Evolutionary conservation across 1,140 invertebrate species (phyloP), one percentile per base, ranked within the genome.

Genomic region (Brachionus rotundiformis): DNA sequence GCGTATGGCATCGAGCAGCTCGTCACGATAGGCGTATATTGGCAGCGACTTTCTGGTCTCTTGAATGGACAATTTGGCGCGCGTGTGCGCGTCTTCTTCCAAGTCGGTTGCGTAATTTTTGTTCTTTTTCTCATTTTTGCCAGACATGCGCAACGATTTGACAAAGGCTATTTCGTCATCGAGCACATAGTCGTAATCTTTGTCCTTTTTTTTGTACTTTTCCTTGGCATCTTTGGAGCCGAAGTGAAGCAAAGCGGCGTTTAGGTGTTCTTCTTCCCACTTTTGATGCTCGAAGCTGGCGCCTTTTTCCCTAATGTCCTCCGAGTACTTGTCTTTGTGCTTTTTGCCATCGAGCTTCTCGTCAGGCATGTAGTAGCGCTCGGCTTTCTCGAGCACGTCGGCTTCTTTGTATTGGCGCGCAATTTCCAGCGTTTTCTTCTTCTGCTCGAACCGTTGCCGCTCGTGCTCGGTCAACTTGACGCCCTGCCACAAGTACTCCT

Each of bases 191-290:
- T 98, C 95, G 89, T 98, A 98, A 82, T 96, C 93, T 86, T 95
- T 91, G 85, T 92, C 89, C n/a, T n/a, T n/a, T 41, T 86, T 84
- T 79, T 84, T 85, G 23, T 83, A 80, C 82, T 84, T 85, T 27
- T 89, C 85, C 91, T 89, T 93, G 25, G 91, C 92, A 90, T 97
- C 93, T 88, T 93, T 94, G 0, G 97, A 94, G 13, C 97, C 97
- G 90, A 98, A 96, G 84, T 92, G 91, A 86, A 96, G 93, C 39
- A 93, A 91, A 19, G 95, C 96, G n/a, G 94, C 93, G 25, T 92
- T 92, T 89, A 99, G 92, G 88, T 97, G 94, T 87, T 98, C 96
- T 81, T 97, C 94, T 89, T 99, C 97, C 97, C 96, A 99, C 90
- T 96, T 95, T 83, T 92, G 91, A 87, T 98, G 96, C 86, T 99